Evolutionary conservation across 2,888 invertebrate genomes (phyloP).

Genomic region (Ryuthela nishihirai): DNA sequence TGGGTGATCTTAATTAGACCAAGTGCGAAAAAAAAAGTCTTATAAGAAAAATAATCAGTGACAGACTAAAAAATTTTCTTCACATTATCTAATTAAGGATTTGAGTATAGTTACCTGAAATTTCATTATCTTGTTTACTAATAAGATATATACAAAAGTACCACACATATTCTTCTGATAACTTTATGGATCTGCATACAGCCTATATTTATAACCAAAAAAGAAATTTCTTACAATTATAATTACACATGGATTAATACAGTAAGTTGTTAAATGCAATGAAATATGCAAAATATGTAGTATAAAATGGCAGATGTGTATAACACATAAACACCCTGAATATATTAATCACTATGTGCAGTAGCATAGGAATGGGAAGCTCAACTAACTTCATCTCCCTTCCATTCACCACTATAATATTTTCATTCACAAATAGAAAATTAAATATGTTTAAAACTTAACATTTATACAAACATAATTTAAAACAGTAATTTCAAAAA

Average conservation of each 20-base stretch:
- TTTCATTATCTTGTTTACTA: conserved; percentile 67
- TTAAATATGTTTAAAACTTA: too few relatives aligned
- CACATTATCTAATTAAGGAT: conserved; percentile 58
- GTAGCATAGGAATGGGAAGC: too few relatives aligned
- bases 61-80: not conserved
- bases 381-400: too few relatives aligned
- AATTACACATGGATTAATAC: not conserved
- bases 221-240: not conserved
- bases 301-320: too few relatives aligned
- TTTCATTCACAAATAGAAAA: not conserved
- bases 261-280: not conserved
- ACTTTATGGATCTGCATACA: conserved; percentile 73
- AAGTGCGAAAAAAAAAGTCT: too few relatives aligned
- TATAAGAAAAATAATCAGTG: not conserved
- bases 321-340: too few relatives aligned
- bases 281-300: too few relatives aligned
- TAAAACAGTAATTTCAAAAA: not conserved
- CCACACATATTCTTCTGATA: conserved; percentile 72
- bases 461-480: not conserved
- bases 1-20: too few relatives aligned
- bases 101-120: conserved; percentile 45
- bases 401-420: too few relatives aligned
- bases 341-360: too few relatives aligned
- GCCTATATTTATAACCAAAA: conserved; percentile 57
- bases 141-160: conserved; percentile 90